A percentile compares a stretch with the other conserved stretches of the same genome.
Evolutionary conservation across 2,113 vertebrate genomes (phyloP).

Genomic region (Melanotaenia duboulayi): DNA sequence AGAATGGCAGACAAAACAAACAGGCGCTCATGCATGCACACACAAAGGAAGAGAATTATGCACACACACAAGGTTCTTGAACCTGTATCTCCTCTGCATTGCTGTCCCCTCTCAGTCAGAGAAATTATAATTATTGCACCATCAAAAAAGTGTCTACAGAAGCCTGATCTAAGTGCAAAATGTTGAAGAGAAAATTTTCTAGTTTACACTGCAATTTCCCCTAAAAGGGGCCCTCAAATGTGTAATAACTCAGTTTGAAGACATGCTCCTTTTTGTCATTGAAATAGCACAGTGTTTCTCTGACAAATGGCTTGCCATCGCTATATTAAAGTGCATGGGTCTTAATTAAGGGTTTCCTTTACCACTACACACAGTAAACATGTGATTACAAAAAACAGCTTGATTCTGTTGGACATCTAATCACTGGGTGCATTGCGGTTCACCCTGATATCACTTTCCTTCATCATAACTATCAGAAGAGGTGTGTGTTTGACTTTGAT

Average conservation of each 20-base stretch:
- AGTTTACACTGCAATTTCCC: background rate
- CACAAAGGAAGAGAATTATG: slow-evolving; percentile 22
- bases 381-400: slow-evolving; percentile 72
- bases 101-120: slow-evolving; percentile 43
- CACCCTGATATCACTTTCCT: slow-evolving; percentile 64
- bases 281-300: slow-evolving; percentile 13
- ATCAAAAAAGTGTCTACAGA: slow-evolving; percentile 6
- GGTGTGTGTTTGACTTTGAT: slow-evolving; percentile 63
- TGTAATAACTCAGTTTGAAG: background rate
- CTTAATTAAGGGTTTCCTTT: slow-evolving; percentile 64
- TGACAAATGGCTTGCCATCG: slow-evolving; percentile 54
- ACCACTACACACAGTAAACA: slow-evolving; percentile 62
- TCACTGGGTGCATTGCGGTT: slow-evolving; percentile 64
- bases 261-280: background rate
- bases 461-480: slow-evolving; percentile 55
- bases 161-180: background rate
- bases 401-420: slow-evolving; percentile 65
- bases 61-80: slow-evolving; percentile 7
- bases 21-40: slow-evolving; percentile 46
- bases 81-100: slow-evolving; percentile 11
- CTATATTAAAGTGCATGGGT: slow-evolving; percentile 44
- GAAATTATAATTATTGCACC: slow-evolving; percentile 15
- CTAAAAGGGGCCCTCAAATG: background rate
- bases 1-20: slow-evolving; percentile 74
- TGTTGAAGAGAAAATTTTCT: slow-evolving; percentile 5